phyloP scores from a whole-genome alignment of 2,888 invertebrate species.

The Drosophila subsilvestris region DNA sequence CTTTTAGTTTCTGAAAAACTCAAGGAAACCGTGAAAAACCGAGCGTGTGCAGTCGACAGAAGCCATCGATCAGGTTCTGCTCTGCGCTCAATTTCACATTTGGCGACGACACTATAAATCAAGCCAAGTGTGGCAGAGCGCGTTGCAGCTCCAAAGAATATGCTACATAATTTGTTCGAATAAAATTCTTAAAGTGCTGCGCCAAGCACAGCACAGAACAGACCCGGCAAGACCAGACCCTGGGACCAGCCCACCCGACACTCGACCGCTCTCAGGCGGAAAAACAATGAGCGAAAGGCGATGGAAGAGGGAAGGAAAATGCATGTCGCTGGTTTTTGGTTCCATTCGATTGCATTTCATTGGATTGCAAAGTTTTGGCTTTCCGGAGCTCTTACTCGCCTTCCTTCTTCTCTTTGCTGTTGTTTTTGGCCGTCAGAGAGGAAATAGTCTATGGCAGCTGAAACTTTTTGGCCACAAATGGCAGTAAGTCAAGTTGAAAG shows the following conservation, averaged over 20 bases:
- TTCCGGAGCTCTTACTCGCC: conserved; percentile 39
- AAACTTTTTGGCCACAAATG: conserved; percentile 53
- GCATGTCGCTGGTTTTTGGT: conserved; percentile 50
- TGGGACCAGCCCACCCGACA: neutral
- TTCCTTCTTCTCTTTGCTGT: conserved; percentile 30
- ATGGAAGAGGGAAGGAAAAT: conserved; percentile 7
- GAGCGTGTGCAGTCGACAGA: conserved; percentile 6
- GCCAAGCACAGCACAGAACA: conserved; percentile 49
- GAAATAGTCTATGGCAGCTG: conserved; percentile 50
- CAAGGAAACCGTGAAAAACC: neutral
- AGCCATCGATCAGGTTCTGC: conserved; percentile 50
- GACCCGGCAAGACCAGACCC: neutral
- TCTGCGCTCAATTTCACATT: conserved; percentile 63
- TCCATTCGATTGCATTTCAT: conserved; percentile 69
- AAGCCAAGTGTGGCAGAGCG: conserved; percentile 16
- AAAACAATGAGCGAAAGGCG: conserved; percentile 23
- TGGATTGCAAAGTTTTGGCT: conserved; percentile 49
- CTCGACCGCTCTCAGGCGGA: conserved; percentile 43
- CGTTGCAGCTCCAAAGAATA: conserved; percentile 53
- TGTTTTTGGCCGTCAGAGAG: conserved; percentile 41
- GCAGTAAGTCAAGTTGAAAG: conserved; percentile 55
- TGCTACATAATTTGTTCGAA: conserved; percentile 74
- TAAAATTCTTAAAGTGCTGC: conserved; percentile 70
- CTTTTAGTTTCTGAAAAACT: conserved; percentile 34
- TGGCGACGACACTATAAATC: conserved; percentile 59